Percentiles rank a stretch among this genome's conserved stretches.
phyloP scores from a whole-genome alignment of 2,888 invertebrate species.

The Acleris laterana region DNA sequence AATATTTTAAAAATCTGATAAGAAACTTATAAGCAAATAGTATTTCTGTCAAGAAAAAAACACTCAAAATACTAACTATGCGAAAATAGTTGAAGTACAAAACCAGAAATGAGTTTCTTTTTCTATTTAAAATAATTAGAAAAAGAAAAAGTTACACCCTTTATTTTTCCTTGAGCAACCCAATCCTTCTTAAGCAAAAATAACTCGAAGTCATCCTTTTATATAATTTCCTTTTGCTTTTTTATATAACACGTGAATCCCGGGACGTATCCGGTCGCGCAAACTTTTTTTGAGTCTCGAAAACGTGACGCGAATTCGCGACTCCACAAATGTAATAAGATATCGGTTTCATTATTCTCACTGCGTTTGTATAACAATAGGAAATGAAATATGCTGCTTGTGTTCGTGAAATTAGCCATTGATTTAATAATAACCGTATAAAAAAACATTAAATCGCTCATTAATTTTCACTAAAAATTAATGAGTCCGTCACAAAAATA shows the following conservation, averaged over 20 bases:
- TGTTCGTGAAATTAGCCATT: not conserved
- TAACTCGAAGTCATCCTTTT: slow-evolving; percentile 8
- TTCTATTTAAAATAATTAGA: too few species aligned
- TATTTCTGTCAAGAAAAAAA: too few species aligned
- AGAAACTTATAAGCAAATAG: too few species aligned
- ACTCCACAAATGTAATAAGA: slow-evolving; percentile 19
- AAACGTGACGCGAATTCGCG: slow-evolving; percentile 55
- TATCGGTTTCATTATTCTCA: slow-evolving; percentile 27
- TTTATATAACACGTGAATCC: slow-evolving; percentile 25
- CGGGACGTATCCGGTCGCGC: slow-evolving; percentile 23
- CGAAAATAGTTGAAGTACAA: too few species aligned
- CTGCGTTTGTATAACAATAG: slow-evolving; percentile 1
- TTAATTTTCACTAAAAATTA: not conserved
- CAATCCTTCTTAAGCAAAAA: not conserved
- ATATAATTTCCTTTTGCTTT: slow-evolving; percentile 20
- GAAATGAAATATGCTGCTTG: not conserved
- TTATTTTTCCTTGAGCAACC: too few species aligned
- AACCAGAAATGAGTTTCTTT: too few species aligned
- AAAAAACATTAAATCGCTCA: not conserved
- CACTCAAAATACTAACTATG: too few species aligned
- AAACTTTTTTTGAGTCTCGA: slow-evolving; percentile 47
- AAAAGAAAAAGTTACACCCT: too few species aligned
- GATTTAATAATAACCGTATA: slow-evolving; percentile 12
- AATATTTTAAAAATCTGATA: too few species aligned
- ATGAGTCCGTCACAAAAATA: not conserved